These are phyloP conservation scores for Allacma fusca DNA, from an alignment of 2,888 invertebrate species.

Conservation along the genomic window DNA sequence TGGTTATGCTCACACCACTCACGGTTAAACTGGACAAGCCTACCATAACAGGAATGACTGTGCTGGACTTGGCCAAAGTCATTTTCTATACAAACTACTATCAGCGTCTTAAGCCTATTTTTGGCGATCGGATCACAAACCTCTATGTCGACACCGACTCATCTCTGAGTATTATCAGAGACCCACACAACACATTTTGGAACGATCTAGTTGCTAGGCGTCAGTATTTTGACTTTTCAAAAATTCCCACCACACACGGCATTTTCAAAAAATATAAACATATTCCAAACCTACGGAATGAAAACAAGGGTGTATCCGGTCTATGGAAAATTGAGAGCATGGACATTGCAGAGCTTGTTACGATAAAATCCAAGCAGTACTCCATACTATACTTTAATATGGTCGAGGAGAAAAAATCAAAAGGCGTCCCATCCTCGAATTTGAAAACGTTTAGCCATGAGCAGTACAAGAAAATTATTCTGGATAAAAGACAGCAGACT, in stretches of 20 bases:
- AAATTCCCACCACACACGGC: not conserved
- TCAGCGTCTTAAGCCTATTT: not conserved
- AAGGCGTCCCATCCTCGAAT: not conserved
- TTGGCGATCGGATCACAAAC: not conserved
- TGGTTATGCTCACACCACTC: not conserved
- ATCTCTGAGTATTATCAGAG: not conserved
- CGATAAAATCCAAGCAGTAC: not conserved
- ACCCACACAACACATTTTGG: not conserved
- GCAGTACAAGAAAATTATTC: not conserved
- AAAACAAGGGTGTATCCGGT: not conserved
- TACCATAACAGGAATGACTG: not conserved
- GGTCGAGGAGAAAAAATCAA: not conserved
- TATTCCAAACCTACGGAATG: not conserved
- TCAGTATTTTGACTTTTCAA: not conserved
- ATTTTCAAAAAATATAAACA: not conserved
- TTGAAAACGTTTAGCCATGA: not conserved
- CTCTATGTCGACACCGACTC: not conserved
- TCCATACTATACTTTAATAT: not conserved
- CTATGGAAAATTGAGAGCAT: not conserved
- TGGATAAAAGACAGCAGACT: not conserved
- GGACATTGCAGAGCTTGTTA: not conserved
- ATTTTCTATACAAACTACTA: not conserved
- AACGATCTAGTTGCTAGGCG: not conserved
- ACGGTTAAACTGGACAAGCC: not conserved
- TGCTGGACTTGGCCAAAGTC: not conserved